phyloP scores from a whole-genome alignment of 2,113 vertebrate genomes.

The Seriola aureovittata region DNA sequence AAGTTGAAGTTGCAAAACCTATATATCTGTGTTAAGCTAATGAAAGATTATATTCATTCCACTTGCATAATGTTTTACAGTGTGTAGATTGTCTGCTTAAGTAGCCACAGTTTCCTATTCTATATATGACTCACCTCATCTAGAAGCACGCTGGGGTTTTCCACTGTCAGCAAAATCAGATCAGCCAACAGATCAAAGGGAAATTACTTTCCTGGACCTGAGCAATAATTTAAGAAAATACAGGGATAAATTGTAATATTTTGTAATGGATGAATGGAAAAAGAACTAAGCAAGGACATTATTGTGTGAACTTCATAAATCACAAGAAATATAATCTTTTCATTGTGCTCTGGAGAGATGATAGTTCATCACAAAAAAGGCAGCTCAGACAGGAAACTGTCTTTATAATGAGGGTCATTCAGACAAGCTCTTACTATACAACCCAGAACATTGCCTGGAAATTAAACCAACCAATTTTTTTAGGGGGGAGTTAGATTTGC shows the following conservation, averaged over 20 bases:
- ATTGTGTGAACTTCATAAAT: neutral
- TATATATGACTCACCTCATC: neutral
- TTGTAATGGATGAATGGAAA: neutral
- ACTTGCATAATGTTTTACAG: neutral
- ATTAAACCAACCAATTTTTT: neutral
- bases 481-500: no score
- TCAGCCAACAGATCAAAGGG: neutral
- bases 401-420: neutral
- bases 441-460: neutral
- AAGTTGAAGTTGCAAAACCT: no score
- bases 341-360: neutral
- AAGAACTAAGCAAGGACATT: neutral
- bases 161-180: neutral
- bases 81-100: neutral
- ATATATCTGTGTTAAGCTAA: no score
- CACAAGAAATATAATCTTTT: neutral
- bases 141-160: neutral
- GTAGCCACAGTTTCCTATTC: neutral
- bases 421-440: neutral
- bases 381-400: neutral
- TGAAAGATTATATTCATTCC: no score
- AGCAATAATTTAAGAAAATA: neutral
- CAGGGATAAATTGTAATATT: neutral
- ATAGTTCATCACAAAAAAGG: slow-evolving; percentile 4
- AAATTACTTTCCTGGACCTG: neutral